Evolutionary conservation across 1,140 invertebrate genomes (phyloP).

Genomic region (Philaenus spumarius): DNA sequence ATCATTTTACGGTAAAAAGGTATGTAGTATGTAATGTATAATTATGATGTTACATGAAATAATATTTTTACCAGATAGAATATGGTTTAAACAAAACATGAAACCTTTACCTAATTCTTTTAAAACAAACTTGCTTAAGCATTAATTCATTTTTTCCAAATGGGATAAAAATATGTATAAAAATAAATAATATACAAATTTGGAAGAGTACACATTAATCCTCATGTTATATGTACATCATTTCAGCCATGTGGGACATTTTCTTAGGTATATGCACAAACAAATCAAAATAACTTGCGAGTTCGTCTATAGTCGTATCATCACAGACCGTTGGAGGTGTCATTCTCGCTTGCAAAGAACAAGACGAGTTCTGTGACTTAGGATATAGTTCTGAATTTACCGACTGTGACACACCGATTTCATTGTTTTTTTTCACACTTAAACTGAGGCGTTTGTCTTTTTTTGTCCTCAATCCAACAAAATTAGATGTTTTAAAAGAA

Average conservation of each 20-base stretch:
- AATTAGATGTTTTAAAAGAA: background rate
- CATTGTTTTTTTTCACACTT: background rate
- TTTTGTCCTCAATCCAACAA: background rate
- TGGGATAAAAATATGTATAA: too few relatives aligned
- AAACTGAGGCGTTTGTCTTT: background rate
- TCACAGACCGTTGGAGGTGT: conserved; percentile 52
- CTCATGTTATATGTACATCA: conserved; percentile 83
- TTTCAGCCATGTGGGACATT: conserved; percentile 93
- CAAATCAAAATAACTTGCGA: conserved; percentile 88
- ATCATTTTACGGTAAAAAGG: too few relatives aligned
- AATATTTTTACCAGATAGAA: too few relatives aligned
- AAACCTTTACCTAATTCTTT: too few relatives aligned
- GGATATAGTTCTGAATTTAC: background rate
- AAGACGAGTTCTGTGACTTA: conserved; percentile 26
- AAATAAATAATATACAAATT: too few relatives aligned
- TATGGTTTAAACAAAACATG: too few relatives aligned
- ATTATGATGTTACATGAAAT: too few relatives aligned
- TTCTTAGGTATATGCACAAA: conserved; percentile 92
- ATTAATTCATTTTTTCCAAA: too few relatives aligned
- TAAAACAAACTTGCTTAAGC: too few relatives aligned
- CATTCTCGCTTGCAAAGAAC: conserved; percentile 48
- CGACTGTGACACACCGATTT: background rate
- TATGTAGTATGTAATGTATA: too few relatives aligned
- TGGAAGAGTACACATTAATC: too few relatives aligned
- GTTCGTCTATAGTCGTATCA: conserved; percentile 76